Evolutionary conservation across 2,888 invertebrate genomes (phyloP).

Genomic region (Prosapia bicincta): DNA sequence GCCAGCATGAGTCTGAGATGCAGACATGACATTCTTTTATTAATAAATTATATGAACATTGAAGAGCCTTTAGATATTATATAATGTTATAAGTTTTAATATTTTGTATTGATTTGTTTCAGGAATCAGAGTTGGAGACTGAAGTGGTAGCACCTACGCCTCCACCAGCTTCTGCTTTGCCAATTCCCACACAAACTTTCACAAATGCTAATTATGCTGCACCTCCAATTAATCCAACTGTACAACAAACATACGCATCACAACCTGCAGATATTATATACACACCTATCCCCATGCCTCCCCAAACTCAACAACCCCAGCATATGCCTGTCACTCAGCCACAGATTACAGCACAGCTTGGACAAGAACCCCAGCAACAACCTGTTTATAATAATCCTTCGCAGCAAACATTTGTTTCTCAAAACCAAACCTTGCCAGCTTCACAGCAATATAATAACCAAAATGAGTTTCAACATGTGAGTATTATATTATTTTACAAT

Average conservation of each 20-base stretch:
- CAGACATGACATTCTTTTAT: neutral
- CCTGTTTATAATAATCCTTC: neutral
- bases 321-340: slow-evolving; percentile 13
- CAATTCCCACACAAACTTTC: slow-evolving; percentile 78
- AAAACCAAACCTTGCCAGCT: neutral
- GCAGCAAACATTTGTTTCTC: neutral
- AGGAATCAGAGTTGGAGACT: slow-evolving; percentile 86
- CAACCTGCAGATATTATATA: slow-evolving; percentile 1
- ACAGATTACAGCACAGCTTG: slow-evolving; percentile 31
- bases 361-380: neutral
- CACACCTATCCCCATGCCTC: slow-evolving; percentile 7
- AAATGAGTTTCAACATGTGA: neutral
- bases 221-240: slow-evolving; percentile 33
- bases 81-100: too few species aligned
- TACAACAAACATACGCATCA: neutral
- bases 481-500: too few species aligned
- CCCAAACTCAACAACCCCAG: slow-evolving; percentile 28
- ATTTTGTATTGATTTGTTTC: slow-evolving; percentile 66
- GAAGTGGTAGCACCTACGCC: slow-evolving; percentile 49
- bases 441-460: neutral
- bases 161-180: slow-evolving; percentile 27
- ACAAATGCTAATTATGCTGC: slow-evolving; percentile 76
- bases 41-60: neutral
- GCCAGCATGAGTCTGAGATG: too few species aligned
- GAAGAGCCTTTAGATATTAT: too few species aligned